These are phyloP conservation scores for Fabriciana adippe DNA, from an alignment of 2,888 invertebrate genomes.

Conservation along the genomic window DNA sequence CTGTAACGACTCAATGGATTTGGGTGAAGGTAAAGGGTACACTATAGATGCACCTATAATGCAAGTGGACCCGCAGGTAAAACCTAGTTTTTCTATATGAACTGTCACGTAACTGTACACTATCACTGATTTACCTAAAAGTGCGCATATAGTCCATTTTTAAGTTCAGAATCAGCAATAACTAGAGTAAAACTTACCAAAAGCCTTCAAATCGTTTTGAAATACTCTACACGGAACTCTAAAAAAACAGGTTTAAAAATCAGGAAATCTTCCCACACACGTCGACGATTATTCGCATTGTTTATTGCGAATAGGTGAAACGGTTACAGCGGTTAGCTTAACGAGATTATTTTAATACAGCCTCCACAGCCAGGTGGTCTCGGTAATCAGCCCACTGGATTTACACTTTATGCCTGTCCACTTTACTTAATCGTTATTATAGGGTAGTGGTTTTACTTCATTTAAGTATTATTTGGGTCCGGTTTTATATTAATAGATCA, in stretches of 20 bases:
- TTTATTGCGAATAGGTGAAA: constrained; percentile 41
- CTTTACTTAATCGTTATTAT: constrained; percentile 51
- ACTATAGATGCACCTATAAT: no score
- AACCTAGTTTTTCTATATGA: no score
- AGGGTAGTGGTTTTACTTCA: constrained; percentile 20
- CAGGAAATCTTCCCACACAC: constrained; percentile 38
- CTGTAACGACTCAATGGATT: no score
- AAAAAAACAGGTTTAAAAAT: constrained; percentile 30
- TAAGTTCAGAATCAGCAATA: background rate
- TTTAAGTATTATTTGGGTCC: background rate
- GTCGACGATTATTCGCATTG: constrained; percentile 38
- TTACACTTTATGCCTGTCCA: constrained; percentile 50
- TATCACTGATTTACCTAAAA: no score
- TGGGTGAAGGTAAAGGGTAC: no score
- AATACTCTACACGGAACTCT: constrained; percentile 17
- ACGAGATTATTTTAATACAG: constrained; percentile 45
- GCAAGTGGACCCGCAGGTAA: no score
- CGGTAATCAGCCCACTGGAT: constrained; percentile 44
- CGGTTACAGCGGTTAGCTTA: constrained; percentile 42
- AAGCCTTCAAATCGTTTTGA: background rate
- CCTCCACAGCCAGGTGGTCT: constrained; percentile 47
- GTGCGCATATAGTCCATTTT: no score
- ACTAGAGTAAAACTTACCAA: background rate
- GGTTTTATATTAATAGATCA: no score
- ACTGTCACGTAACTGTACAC: no score